Base-by-base conservation (phyloP, 2,797 vertebrate genomes). In the Pangasius mekongensis region DNA sequence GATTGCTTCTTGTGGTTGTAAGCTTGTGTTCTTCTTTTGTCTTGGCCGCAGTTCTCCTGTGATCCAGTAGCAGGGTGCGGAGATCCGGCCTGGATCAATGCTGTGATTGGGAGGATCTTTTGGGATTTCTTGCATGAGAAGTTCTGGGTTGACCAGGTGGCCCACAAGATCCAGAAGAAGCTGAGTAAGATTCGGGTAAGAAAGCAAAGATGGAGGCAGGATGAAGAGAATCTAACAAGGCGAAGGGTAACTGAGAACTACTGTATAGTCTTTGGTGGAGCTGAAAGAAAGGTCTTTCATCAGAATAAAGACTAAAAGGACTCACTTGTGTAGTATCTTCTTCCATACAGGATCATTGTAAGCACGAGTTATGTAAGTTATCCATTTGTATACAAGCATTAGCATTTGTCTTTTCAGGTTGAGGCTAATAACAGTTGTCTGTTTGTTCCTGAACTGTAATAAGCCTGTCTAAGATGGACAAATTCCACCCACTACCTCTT, bases 121-220 rank as follows among this genome's bases (percentile, higher is more conserved):
- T 98, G 97, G 97, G 97, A 98, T 93, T 97, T 97, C 91, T 95
- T 98, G 5, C 90, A 91, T 39, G 97, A 98, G 90, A 96, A 91
- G 49, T 97, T 97, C 94, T 98, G 97, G 97, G 95, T 95, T 0
- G 95, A 97, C 91, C 96, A 95, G 91, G 97, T 98, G 91, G 96
- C 96, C 14, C 94, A 93, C 92, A 98, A 97, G 94, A 96, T 98
- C 92, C 97, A 98, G 92, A 97, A 97, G 94, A 98, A 98, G 89
- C 87, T 98, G 83, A 95, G 95, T 91, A 97, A 97, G 93, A 98
- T 98, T 91, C 96, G 97, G 97, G 97, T 97, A 92, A 93, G 94
- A 73, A 27, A 30, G 24, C 6, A 78, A 16, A 56, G 22, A 9
- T 67, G 18, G 43, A 47, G n/a, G 10, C 43, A 78, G 52, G 49